Percentiles rank a stretch among this genome's conserved stretches.
These are phyloP conservation scores for Chrysomela aeneicollis DNA, from an alignment of 2,888 invertebrate species.

Conservation along the genomic window DNA sequence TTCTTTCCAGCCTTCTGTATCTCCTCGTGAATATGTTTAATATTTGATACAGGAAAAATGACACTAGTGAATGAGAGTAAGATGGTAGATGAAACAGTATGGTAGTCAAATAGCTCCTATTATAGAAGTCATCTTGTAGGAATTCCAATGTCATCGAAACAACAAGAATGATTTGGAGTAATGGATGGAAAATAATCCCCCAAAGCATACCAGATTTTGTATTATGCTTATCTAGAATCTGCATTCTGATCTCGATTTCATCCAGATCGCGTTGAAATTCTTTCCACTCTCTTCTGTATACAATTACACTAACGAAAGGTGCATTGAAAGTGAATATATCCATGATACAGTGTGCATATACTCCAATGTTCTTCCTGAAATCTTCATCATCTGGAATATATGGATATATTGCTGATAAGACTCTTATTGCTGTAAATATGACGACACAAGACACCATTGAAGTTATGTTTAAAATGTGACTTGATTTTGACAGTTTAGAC, in stretches of 20 bases:
- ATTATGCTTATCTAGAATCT: background rate
- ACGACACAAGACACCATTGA: too few species aligned
- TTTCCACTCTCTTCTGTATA: background rate
- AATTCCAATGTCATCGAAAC: background rate
- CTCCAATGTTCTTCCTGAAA: background rate
- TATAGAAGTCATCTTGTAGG: too few species aligned
- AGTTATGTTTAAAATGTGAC: background rate
- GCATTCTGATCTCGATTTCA: background rate
- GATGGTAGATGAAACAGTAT: background rate
- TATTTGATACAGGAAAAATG: background rate
- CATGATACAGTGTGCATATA: background rate
- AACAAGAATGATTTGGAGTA: background rate
- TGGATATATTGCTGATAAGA: too few species aligned
- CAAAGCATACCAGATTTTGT: background rate
- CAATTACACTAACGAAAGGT: background rate
- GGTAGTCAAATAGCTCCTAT: too few species aligned
- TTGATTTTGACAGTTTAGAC: background rate
- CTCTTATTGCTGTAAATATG: too few species aligned
- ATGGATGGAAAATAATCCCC: too few species aligned
- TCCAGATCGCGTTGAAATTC: background rate
- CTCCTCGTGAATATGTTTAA: background rate
- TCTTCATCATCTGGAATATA: background rate
- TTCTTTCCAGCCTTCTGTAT: background rate
- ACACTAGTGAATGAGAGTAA: background rate
- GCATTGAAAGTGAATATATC: background rate